A percentile compares a stretch with the other conserved stretches of the same genome.
Conservation (phyloP, 2,888 invertebrate genomes). For the Lithophane semibrunnea region DNA sequence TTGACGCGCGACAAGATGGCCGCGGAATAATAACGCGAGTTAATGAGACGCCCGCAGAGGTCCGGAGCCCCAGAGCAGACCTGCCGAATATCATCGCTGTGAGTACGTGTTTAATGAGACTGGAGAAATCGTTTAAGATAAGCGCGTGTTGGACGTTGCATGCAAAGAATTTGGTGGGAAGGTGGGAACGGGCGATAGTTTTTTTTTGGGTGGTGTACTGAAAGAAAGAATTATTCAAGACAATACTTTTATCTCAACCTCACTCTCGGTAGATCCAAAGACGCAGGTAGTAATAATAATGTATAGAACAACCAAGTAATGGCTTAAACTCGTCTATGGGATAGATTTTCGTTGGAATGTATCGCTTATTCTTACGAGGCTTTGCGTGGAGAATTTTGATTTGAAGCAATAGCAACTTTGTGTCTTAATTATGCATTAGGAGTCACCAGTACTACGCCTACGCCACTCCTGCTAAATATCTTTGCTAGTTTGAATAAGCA, state of each 20-base stretch:
- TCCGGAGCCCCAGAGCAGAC: slow-evolving; percentile 36
- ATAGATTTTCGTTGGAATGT: neutral
- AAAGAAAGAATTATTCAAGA: neutral
- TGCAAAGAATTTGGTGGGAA: slow-evolving; percentile 37
- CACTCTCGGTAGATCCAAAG: neutral
- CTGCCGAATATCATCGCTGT: slow-evolving; percentile 42
- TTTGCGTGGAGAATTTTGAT: neutral
- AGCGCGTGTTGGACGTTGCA: slow-evolving; percentile 23
- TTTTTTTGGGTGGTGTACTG: neutral
- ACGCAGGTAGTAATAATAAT: neutral
- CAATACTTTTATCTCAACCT: neutral
- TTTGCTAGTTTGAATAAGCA: neutral
- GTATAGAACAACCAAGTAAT: neutral
- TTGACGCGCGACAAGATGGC: slow-evolving; percentile 76
- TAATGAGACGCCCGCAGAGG: slow-evolving; percentile 74
- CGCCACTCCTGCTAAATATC: neutral
- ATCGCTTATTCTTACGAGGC: neutral
- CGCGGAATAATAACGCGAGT: slow-evolving; percentile 74
- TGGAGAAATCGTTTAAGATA: slow-evolving; percentile 47
- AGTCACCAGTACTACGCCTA: neutral
- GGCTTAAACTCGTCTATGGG: too few relatives aligned
- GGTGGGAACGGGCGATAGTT: neutral
- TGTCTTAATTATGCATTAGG: neutral
- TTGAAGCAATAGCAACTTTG: neutral
- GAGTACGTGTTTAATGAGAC: slow-evolving; percentile 64